Percentiles rank a stretch among this genome's conserved stretches.
Evolutionary conservation across 2,113 vertebrate genomes (phyloP).

Genomic region (Chloroceryle aenea): DNA sequence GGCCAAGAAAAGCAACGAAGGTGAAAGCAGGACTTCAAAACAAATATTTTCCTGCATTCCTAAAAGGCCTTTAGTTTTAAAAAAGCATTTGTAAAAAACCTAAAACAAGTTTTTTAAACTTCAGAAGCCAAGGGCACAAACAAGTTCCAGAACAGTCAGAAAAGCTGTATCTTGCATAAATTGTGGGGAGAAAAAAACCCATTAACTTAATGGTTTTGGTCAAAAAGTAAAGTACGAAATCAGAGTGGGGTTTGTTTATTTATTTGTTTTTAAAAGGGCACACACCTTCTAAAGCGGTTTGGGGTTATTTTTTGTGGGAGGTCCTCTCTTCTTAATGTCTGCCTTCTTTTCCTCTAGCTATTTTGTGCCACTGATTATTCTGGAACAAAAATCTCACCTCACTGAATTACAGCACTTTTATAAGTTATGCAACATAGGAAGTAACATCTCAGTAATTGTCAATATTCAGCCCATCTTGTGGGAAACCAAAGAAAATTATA

Average conservation of each 20-base stretch:
- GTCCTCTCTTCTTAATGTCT: not conserved
- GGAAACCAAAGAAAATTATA: not conserved
- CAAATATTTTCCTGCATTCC: slow-evolving; percentile 73
- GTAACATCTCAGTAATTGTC: slow-evolving; percentile 17
- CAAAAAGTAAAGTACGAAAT: slow-evolving; percentile 23
- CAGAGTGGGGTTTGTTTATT: not conserved
- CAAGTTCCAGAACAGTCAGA: slow-evolving; percentile 44
- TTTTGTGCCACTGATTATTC: slow-evolving; percentile 43
- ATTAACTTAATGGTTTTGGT: slow-evolving; percentile 12
- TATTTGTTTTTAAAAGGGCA: not conserved
- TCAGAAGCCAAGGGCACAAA: slow-evolving; percentile 50
- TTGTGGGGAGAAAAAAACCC: not conserved
- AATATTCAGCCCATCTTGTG: slow-evolving; percentile 2
- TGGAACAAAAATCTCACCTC: slow-evolving; percentile 46
- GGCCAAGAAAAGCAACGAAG: slow-evolving; percentile 63
- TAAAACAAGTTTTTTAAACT: slow-evolving; percentile 58
- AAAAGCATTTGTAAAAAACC: slow-evolving; percentile 64
- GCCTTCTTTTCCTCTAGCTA: not conserved
- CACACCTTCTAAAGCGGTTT: not conserved
- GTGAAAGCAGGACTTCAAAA: slow-evolving; percentile 70
- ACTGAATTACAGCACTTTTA: not conserved
- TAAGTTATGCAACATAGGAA: slow-evolving; percentile 32
- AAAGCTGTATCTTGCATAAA: slow-evolving; percentile 33
- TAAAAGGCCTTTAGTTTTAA: slow-evolving; percentile 65
- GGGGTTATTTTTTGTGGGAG: not conserved